Base-by-base conservation (phyloP, 92 coral and sea anemone genomes). In the Epizoanthus rinbou region DNA sequence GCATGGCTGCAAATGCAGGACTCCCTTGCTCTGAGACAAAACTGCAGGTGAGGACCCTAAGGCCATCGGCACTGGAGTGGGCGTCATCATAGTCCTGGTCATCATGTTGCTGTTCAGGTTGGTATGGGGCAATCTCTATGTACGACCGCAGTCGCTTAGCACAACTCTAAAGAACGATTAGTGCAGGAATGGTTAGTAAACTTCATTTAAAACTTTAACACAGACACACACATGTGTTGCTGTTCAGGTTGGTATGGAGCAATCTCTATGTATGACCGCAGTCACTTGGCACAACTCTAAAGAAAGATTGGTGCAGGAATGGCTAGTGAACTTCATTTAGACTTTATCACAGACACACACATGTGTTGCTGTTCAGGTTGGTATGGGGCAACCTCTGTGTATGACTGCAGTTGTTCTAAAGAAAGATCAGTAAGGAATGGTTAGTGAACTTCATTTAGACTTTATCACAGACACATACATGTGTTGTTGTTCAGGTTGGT, bases 181-280 rank as follows among this genome's bases (percentile, higher is more conserved):
- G 19, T 24, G 19, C 37, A 17, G 16, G 8, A 28, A 33, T 31
- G 54, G 54, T 64, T 21, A 13, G 13, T 28, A 16, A 28, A 64
- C 69, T 28, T 3, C 25, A 64, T 8, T 13, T 64, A 28, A n/a
- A 4, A 37, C 43, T 64, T 8, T 17, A 50, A 1, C 54, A 50
- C 54, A 37, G 43, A 37, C 43, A 37, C 3, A 37, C 3, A 37
- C 43, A 37, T 37, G 43, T 37, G 95, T 41, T 91, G 98, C 85
- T 97, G 98, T 39, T 97, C 99, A 0, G 99, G 98, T 67, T 97
- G 99, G 69, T 92, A 94, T 3, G 98, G 98, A 16, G 99, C 98
- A 10, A 92, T 93, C 73, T 97, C 98, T 81, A 92, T 84, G 86
- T 90, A 83, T 1, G 99, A 92, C 69, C 92, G 89, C 64, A 97